Evolutionary conservation across 1,140 invertebrate genomes (phyloP), one percentile per base, ranked within the genome.

Genomic region (Drosophila repleta): DNA sequence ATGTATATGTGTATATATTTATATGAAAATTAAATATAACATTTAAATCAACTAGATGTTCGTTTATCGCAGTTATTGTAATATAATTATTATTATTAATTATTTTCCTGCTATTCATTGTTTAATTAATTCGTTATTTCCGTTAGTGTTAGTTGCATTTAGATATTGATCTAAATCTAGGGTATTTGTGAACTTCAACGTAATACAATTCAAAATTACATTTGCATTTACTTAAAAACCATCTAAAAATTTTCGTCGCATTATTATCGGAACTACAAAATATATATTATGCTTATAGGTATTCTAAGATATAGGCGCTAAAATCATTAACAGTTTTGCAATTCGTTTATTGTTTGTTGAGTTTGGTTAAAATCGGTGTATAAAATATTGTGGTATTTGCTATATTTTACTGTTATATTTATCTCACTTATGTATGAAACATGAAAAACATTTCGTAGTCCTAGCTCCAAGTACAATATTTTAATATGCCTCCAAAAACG

Each of bases 301-400:
- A 53, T 43, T 65, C 41, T 7, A 11, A 15, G 46, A 63, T 55
- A 49, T 56, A 70, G 35, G 43, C 24, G 58, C 39, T 72, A 60
- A 72, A 72, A 72, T 67, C 63, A 63, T 71, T 43, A 55, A 67
- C 74, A 78, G 71, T 81, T 74, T 74, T 76, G 69, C 69, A 56
- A 67, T 73, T 85, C 39, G 65, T 72, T 77, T 81, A 74, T 68
- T 85, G 55, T 37, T 37, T 32, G 66, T 57, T 69, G 57, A 60
- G 29, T 67, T 70, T 52, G 83, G 35, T 88, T 88, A 88, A 88
- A 88, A 88, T 88, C 83, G 83, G 83, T 88, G 83, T 88, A 88
- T 88, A 88, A 88, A 88, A 88, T 88, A 74, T 29, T 82, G 68
- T 85, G 58, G 45, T 85, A 39, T 82, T 64, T 62, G 58, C 41